These are phyloP conservation scores for Drosophila lutescens DNA, from an alignment of 2,888 invertebrate genomes.

Conservation along the genomic window DNA sequence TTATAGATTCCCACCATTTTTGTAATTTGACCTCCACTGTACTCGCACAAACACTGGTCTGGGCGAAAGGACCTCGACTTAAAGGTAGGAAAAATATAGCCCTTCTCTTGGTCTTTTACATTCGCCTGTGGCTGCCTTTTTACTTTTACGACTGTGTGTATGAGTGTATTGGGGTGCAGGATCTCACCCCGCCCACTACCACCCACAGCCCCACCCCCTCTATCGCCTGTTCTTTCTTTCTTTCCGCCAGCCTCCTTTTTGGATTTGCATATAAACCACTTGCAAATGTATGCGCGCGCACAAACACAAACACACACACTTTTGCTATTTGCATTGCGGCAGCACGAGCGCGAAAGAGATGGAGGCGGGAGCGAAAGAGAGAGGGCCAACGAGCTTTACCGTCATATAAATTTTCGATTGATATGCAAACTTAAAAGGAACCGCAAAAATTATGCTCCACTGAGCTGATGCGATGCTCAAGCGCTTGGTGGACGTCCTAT, in stretches of 20 bases:
- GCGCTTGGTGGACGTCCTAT: slow-evolving; percentile 34
- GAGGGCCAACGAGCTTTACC: slow-evolving; percentile 51
- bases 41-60: slow-evolving; percentile 4
- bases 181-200: too few species aligned
- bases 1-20: background rate
- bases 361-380: slow-evolving; percentile 8
- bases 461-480: slow-evolving; percentile 66
- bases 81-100: slow-evolving; percentile 55
- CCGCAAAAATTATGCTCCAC: slow-evolving; percentile 83
- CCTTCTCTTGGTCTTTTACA: slow-evolving; percentile 33
- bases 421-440: slow-evolving; percentile 83
- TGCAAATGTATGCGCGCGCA: slow-evolving; percentile 73
- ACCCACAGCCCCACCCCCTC: background rate
- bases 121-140: slow-evolving; percentile 49
- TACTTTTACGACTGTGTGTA: slow-evolving; percentile 11
- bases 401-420: slow-evolving; percentile 81
- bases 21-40: background rate
- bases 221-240: background rate
- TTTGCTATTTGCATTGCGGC: slow-evolving; percentile 64
- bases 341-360: slow-evolving; percentile 16
- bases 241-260: slow-evolving; percentile 34
- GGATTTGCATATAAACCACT: slow-evolving; percentile 77
- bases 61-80: slow-evolving; percentile 37
- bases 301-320: slow-evolving; percentile 44
- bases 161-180: background rate